These are phyloP conservation scores for Fulmarus glacialis DNA, from an alignment of 2,113 vertebrate genomes.

Conservation along the genomic window DNA sequence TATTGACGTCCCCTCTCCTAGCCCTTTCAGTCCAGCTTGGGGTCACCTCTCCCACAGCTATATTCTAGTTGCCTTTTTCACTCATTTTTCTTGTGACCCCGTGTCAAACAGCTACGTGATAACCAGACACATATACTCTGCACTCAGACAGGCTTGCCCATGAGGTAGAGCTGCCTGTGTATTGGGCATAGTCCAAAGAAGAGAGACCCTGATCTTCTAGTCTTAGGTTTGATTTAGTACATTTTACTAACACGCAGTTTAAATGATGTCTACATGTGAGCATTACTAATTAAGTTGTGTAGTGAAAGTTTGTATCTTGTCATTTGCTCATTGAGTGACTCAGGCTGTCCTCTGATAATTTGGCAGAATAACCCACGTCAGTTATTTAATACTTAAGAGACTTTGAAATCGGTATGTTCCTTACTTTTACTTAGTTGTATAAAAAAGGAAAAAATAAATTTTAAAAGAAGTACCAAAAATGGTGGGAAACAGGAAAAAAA, in stretches of 20 bases:
- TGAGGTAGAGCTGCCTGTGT: neutral
- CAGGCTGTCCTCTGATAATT: neutral
- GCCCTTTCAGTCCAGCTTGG: neutral
- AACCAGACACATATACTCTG: neutral
- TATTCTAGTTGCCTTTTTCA: neutral
- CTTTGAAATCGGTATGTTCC: neutral
- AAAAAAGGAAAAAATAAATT: neutral
- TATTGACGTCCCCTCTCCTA: neutral
- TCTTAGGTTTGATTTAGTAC: neutral
- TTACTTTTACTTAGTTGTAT: neutral
- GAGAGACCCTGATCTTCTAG: neutral
- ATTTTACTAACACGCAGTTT: neutral
- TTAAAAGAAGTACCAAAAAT: neutral
- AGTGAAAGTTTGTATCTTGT: neutral
- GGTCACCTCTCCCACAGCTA: neutral
- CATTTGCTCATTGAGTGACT: neutral
- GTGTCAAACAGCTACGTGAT: neutral
- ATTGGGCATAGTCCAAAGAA: neutral
- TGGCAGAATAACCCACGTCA: neutral
- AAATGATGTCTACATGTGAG: neutral
- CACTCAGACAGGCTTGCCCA: neutral
- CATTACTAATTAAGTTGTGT: neutral
- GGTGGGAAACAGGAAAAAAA: neutral
- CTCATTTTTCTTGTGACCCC: neutral
- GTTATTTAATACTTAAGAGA: neutral